Evolutionary conservation across 2,113 vertebrate species (phyloP).

Genomic region (Poecilia latipinna): DNA sequence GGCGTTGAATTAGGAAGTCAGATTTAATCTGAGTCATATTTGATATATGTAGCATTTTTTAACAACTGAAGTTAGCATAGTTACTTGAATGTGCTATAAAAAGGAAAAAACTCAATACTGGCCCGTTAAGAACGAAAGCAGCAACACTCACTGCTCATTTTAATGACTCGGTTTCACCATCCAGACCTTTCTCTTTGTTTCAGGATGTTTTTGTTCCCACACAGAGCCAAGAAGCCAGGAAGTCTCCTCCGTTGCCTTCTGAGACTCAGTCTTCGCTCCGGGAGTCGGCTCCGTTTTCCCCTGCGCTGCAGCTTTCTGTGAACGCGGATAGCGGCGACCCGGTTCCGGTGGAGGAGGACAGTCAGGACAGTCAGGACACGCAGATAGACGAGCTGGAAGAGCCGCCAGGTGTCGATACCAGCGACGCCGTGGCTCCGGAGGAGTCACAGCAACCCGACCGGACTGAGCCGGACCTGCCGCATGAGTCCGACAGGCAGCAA

Average conservation of each 20-base stretch:
- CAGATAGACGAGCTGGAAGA: slow-evolving; percentile 79
- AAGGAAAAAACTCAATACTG: too few species aligned
- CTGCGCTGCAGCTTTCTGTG: slow-evolving; percentile 81
- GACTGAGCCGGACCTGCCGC: slow-evolving; percentile 15
- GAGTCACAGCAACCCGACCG: slow-evolving; percentile 7
- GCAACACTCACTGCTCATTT: too few species aligned
- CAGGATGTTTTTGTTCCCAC: slow-evolving; percentile 94
- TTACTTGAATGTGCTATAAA: too few species aligned
- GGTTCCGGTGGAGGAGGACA: slow-evolving; percentile 70
- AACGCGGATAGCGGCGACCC: slow-evolving; percentile 74
- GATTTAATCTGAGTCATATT: too few species aligned
- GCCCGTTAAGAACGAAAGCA: too few species aligned
- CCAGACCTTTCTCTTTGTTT: background rate
- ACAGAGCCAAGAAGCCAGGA: slow-evolving; percentile 80
- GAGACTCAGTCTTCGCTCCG: slow-evolving; percentile 46
- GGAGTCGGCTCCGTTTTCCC: slow-evolving; percentile 57
- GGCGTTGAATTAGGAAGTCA: too few species aligned
- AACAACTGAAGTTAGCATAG: too few species aligned
- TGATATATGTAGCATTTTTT: too few species aligned
- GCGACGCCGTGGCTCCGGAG: slow-evolving; percentile 35
- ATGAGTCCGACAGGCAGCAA: slow-evolving; percentile 15
- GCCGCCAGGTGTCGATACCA: slow-evolving; percentile 12
- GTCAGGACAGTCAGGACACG: slow-evolving; percentile 82
- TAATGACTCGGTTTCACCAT: background rate
- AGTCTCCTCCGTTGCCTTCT: slow-evolving; percentile 1